Percentiles rank a stretch among this genome's conserved stretches.
These are phyloP conservation scores for Isotomurus palustris DNA, from an alignment of 2,888 invertebrate species.

Conservation along the genomic window DNA sequence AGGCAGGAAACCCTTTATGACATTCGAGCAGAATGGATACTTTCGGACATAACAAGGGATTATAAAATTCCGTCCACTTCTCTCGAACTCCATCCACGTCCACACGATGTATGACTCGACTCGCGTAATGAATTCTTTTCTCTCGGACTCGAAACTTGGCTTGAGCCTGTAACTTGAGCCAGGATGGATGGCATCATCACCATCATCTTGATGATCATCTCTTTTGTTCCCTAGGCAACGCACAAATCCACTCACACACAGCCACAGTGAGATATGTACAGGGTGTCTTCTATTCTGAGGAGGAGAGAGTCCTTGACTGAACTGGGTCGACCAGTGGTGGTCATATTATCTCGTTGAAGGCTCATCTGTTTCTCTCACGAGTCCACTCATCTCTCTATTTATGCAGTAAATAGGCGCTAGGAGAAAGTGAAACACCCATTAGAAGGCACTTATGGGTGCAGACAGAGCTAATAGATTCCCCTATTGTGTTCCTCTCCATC, in stretches of 20 bases:
- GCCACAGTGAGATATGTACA: no score
- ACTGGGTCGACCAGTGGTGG: conserved; percentile 3
- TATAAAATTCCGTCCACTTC: conserved; percentile 19
- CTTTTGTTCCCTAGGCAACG: not conserved
- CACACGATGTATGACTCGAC: not conserved
- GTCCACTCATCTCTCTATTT: conserved; percentile 7
- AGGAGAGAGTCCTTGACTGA: no score
- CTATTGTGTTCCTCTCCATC: conserved; percentile 18
- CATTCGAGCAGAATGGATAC: conserved; percentile 27
- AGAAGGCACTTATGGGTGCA: conserved; percentile 26
- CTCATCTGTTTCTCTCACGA: conserved; percentile 2
- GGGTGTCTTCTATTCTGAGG: no score
- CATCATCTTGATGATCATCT: conserved; percentile 5
- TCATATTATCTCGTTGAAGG: not conserved
- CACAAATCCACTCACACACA: no score
- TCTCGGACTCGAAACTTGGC: no score
- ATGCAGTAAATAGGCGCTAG: conserved; percentile 17
- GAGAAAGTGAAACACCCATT: conserved; percentile 22
- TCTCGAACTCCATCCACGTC: conserved; percentile 1
- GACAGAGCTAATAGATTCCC: conserved; percentile 33
- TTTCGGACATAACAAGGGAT: conserved; percentile 30
- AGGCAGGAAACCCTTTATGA: conserved; percentile 24
- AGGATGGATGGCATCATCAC: conserved; percentile 8
- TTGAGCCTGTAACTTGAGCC: no score
- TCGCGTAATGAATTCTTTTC: conserved; percentile 6